phyloP scores from a whole-genome alignment of 2,797 vertebrate species.

The Aeoliscus strigatus region DNA sequence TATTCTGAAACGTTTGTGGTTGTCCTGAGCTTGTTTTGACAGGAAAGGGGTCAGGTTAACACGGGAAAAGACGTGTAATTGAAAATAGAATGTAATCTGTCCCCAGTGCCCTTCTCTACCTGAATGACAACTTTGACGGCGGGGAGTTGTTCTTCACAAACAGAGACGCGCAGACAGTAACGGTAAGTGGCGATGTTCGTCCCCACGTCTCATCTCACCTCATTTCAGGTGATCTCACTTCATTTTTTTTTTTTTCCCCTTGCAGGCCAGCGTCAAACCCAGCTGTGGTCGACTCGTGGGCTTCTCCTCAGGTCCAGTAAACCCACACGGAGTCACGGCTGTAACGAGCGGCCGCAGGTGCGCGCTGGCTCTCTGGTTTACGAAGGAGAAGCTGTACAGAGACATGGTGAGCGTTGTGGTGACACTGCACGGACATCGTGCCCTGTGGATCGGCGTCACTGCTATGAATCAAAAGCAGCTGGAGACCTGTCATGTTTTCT shows the following conservation, averaged over 20 bases:
- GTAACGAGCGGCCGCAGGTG: conserved; percentile 85
- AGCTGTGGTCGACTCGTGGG: conserved; percentile 89
- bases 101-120: conserved; percentile 88
- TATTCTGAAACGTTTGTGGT: too few species aligned
- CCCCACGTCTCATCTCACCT: not conserved
- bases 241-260: too few species aligned
- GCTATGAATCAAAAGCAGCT: too few species aligned
- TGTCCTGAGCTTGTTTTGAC: too few species aligned
- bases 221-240: too few species aligned
- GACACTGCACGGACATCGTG: conserved; percentile 2
- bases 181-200: conserved; percentile 72
- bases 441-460: too few species aligned
- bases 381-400: conserved; percentile 81
- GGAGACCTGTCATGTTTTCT: too few species aligned
- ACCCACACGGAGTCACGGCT: conserved; percentile 89
- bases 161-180: conserved; percentile 85
- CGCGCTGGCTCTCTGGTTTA: conserved; percentile 91
- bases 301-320: conserved; percentile 90
- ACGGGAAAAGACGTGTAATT: not conserved
- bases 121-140: conserved; percentile 92
- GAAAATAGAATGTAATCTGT: not conserved
- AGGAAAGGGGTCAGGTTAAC: too few species aligned
- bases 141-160: conserved; percentile 93
- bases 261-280: conserved; percentile 84
- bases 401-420: conserved; percentile 82